Evolutionary conservation across 1,140 invertebrate species (phyloP).

Genomic region (Bombus superbus): DNA sequence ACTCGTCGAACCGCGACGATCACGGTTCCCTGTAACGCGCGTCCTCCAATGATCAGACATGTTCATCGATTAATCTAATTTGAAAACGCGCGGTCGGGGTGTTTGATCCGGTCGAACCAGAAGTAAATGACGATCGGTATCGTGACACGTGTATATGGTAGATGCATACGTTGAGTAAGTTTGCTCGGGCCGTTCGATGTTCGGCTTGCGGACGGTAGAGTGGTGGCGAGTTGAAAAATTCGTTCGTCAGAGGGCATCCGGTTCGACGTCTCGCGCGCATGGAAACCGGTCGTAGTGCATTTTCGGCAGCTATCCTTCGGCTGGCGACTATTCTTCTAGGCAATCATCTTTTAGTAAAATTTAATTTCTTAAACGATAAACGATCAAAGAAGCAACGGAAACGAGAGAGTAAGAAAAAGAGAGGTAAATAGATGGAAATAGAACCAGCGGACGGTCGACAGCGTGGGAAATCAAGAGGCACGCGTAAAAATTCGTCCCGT

Average conservation of each 20-base stretch:
- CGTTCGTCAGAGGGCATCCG: conserved; percentile 9
- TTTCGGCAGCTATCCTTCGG: conserved; percentile 54
- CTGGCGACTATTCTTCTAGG: conserved; percentile 68
- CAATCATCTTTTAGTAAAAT: conserved; percentile 75
- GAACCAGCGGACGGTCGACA: conserved; percentile 13
- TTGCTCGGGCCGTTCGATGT: not conserved
- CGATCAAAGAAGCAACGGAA: conserved; percentile 35
- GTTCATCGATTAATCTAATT: conserved; percentile 14
- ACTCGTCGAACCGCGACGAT: not conserved
- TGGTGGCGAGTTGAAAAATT: not conserved
- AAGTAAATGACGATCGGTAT: not conserved
- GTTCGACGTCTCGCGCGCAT: conserved; percentile 18
- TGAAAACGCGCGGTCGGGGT: not conserved
- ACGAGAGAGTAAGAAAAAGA: not conserved
- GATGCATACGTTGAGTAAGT: not conserved
- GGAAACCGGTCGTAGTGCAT: conserved; percentile 59
- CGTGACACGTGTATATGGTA: no score
- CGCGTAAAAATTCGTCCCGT: conserved; percentile 46
- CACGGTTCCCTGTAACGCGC: not conserved
- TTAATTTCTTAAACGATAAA: conserved; percentile 64
- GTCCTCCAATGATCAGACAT: not conserved
- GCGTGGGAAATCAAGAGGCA: conserved; percentile 60
- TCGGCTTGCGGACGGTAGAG: not conserved
- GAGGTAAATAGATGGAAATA: not conserved
- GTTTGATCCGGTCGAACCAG: conserved; percentile 26